Evolutionary conservation across 2,797 vertebrate species (phyloP).

Genomic region (Synanceia verrucosa): DNA sequence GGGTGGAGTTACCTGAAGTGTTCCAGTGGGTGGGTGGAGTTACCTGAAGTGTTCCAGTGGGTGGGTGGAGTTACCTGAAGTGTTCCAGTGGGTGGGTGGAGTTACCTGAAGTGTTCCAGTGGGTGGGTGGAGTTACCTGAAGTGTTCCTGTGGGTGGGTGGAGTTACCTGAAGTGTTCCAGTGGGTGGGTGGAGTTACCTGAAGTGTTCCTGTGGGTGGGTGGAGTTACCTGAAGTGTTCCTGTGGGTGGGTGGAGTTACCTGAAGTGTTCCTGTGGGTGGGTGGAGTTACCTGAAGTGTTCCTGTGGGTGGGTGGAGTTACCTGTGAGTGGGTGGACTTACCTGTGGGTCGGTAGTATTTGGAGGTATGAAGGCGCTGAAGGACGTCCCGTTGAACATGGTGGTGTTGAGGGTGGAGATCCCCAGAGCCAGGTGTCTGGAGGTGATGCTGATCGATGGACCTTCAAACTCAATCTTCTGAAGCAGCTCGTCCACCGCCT

Average conservation of each 20-base stretch:
- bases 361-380: slow-evolving; percentile 86
- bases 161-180: too few relatives aligned
- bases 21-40: neutral
- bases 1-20: neutral
- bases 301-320: neutral
- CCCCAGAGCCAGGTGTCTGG: slow-evolving; percentile 89
- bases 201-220: too few relatives aligned
- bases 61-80: neutral
- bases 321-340: neutral
- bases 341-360: slow-evolving; percentile 90
- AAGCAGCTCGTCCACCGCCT: slow-evolving; percentile 91
- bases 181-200: neutral
- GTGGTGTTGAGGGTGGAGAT: slow-evolving; percentile 85
- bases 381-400: slow-evolving; percentile 84
- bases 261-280: too few relatives aligned
- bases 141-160: too few relatives aligned
- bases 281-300: neutral
- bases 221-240: neutral
- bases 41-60: too few relatives aligned
- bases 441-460: slow-evolving; percentile 86
- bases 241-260: neutral
- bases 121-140: neutral
- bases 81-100: neutral
- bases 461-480: slow-evolving; percentile 92
- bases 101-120: too few relatives aligned